Evolutionary conservation across 2,113 vertebrate genomes (phyloP), one percentile per base, ranked within the genome.

Genomic region (Dasyornis broadbenti): DNA sequence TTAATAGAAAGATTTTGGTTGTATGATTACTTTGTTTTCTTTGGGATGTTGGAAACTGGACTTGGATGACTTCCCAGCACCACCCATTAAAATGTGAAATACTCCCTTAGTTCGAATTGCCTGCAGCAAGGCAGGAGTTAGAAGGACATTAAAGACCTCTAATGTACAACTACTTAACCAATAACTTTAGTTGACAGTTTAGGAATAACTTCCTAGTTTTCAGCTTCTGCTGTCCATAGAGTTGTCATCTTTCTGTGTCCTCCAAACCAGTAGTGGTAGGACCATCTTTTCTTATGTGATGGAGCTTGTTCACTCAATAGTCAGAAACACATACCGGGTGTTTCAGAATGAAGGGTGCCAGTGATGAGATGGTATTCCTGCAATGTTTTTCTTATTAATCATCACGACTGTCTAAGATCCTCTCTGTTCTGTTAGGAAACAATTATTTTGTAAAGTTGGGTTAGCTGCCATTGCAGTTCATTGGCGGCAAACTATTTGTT

Each of bases 401-500:
- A 73, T 86, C 59, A 75, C 20, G 52, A 50, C 39, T 81, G 39
- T 5, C 1, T 49, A 47, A 73, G 59, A 82, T 69, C 28, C 30
- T 37, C 27, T 77, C 56, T 1, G 0, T 81, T 95, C 75, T 83
- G 68, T 89, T 90, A 86, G 52, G 80, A 90, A 88, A 47, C 45
- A 87, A 69, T 93, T 87, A 49, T 8, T 82, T 50, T 83, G 21
- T 54, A 61, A 80, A 53, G 52, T 10, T 85, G 54, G 30, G 37
- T 91, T 88, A 80, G 59, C 71, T 92, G 90, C 69, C 76, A 77
- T 79, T 81, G 80, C 33, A 80, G 89, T 96, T 90, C 79, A 42
- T 90, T 89, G 72, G 84, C 70, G 61, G 84, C 69, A 84, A 86
- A 35, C 47, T 86, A 45, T 80, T 68, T 90, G 63, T 68, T 75